Evolutionary conservation across 1,140 invertebrate genomes (phyloP), one percentile per base, ranked within the genome.

Genomic region (Drosophila santomea): DNA sequence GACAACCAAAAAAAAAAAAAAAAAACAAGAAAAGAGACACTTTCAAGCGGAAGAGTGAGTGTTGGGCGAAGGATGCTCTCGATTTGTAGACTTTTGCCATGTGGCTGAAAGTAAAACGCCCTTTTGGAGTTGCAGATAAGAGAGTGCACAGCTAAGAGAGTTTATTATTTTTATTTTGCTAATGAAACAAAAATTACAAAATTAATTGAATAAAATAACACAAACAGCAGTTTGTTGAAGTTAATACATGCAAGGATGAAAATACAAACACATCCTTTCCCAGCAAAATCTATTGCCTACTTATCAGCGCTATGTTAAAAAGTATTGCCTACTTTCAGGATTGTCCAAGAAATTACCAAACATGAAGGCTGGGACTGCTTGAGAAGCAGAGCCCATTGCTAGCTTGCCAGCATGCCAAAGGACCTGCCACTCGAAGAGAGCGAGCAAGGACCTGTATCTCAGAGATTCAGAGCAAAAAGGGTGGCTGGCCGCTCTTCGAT

Each of bases 101-200:
- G 74, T 78, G 64, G 58, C 56, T n/a, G 38, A 72, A 72, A 78
- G 82, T 86, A 90, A 89, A 90, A 89, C 84, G 85, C 84, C 84
- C 84, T 89, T 89, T 89, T 89, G 59, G 52, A 63, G 85, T 78
- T 68, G 57, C 71, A 47, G 25, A 36, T 54, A 89, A 80, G 84
- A 76, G 79, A 28, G 11, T 6, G 20, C 6, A 1, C 3, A 28
- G 1, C 14, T 20, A 68, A 73, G 58, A 52, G 75, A 73, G 44
- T 36, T 23, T 1, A 3, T 39, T 55, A 17, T 44, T 62, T 35
- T 64, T 38, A 32, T 59, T 38, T 59, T 25, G 11, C 12, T 17
- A 11, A 14, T 6, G 23, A n/a, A 6, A 3, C 32, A 11, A 17
- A 12, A 32, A 20, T 2, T 11, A 32, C 3, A 5, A 14, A 54